Conservation (phyloP, 2,797 vertebrate species). For the Meriones psammophilus region DNA sequence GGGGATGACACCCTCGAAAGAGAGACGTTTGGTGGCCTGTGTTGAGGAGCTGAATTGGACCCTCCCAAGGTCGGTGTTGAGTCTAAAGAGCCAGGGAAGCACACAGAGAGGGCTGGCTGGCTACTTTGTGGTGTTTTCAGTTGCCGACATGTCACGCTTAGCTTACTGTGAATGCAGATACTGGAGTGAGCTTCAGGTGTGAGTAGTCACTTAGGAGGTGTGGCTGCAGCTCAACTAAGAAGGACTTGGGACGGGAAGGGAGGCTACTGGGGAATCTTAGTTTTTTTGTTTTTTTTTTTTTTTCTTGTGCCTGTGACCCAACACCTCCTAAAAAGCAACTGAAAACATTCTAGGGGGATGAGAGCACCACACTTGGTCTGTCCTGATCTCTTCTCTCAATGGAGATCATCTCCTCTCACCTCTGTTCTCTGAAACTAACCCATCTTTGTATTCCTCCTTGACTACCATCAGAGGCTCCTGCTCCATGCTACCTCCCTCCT, state of each 20-base stretch:
- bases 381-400: neutral
- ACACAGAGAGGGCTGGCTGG: neutral
- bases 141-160: neutral
- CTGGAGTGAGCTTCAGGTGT: neutral
- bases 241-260: neutral
- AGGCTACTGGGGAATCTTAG: too few species aligned
- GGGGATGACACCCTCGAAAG: neutral
- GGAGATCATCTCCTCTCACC: neutral
- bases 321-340: neutral
- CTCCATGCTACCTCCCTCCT: neutral
- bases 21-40: neutral
- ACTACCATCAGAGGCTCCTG: neutral
- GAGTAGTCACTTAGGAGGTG: neutral
- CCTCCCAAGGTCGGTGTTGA: neutral
- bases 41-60: neutral
- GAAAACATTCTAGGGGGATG: neutral
- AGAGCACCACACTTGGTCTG: neutral
- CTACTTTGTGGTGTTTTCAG: neutral
- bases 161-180: neutral
- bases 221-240: neutral
- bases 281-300: neutral
- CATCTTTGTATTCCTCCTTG: neutral
- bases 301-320: neutral
- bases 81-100: neutral
- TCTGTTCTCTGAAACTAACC: too few species aligned